phyloP scores from a whole-genome alignment of 1,140 invertebrate species.

The Dufourea novaeangliae region DNA sequence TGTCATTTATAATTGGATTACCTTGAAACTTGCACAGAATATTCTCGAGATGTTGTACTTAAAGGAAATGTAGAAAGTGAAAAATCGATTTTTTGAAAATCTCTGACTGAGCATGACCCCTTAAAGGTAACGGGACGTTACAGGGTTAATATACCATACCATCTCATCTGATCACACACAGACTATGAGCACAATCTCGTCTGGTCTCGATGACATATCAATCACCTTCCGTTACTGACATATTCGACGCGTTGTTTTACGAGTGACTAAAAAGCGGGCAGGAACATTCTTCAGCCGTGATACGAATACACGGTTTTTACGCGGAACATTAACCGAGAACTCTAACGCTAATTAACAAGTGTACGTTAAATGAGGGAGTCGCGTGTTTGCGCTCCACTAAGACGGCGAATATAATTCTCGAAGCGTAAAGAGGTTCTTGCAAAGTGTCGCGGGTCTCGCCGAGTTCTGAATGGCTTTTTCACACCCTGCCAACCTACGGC shows the following conservation, averaged over 20 bases:
- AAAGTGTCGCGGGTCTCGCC: constrained; percentile 43
- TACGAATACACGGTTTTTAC: constrained; percentile 13
- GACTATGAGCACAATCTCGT: neutral
- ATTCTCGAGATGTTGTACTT: too few relatives aligned
- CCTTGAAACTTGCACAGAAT: too few relatives aligned
- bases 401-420: constrained; percentile 42
- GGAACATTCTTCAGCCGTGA: neutral
- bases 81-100: too few relatives aligned
- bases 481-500: constrained; percentile 8
- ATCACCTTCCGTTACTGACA: neutral
- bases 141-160: too few relatives aligned
- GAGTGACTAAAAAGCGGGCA: neutral
- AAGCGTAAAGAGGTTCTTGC: constrained; percentile 51
- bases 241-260: neutral
- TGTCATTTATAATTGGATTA: too few relatives aligned
- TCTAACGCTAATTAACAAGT: constrained; percentile 48
- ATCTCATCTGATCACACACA: too few relatives aligned
- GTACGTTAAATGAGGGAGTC: constrained; percentile 37
- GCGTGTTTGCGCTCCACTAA: constrained; percentile 44
- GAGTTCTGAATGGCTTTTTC: constrained; percentile 49
- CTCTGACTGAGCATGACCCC: too few relatives aligned
- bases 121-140: too few relatives aligned
- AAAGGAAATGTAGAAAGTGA: too few relatives aligned
- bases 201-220: constrained; percentile 5
- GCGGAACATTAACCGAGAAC: constrained; percentile 22